Evolutionary conservation across 1,140 invertebrate genomes (phyloP).

Genomic region (Aporrectodea caliginosa): DNA sequence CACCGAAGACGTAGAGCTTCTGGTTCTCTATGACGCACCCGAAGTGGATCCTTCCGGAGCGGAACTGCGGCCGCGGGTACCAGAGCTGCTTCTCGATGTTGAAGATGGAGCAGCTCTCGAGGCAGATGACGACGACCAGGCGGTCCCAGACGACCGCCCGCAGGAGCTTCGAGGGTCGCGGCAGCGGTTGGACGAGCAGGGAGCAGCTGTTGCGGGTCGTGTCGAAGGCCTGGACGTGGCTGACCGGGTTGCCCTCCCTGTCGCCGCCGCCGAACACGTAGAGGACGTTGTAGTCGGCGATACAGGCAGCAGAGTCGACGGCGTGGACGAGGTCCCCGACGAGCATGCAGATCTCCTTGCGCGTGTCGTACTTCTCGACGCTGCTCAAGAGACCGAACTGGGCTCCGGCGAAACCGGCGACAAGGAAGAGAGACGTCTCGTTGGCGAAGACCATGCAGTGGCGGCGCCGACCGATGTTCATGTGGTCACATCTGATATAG

Average conservation of each 20-base stretch:
- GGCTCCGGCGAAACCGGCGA: neutral
- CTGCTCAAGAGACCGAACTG: neutral
- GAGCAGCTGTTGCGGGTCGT: neutral
- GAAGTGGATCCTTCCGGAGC: neutral
- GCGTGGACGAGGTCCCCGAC: neutral
- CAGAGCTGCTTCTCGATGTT: neutral
- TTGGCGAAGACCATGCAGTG: neutral
- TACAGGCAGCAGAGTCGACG: neutral
- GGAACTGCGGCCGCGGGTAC: neutral
- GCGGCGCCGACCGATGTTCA: neutral
- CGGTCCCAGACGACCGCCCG: neutral
- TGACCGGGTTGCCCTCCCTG: neutral
- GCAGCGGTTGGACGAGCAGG: neutral
- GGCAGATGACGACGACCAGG: neutral
- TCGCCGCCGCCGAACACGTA: neutral
- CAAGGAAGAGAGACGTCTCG: neutral
- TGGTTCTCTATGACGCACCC: neutral
- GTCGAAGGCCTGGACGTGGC: neutral
- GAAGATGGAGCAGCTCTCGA: neutral
- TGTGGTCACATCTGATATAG: neutral
- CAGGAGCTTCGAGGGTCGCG: neutral
- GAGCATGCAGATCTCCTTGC: neutral
- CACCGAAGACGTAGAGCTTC: neutral
- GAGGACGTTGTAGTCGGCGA: neutral
- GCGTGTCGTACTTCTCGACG: neutral